Conservation (phyloP, 2,113 vertebrate genomes). For the Mola mola region DNA sequence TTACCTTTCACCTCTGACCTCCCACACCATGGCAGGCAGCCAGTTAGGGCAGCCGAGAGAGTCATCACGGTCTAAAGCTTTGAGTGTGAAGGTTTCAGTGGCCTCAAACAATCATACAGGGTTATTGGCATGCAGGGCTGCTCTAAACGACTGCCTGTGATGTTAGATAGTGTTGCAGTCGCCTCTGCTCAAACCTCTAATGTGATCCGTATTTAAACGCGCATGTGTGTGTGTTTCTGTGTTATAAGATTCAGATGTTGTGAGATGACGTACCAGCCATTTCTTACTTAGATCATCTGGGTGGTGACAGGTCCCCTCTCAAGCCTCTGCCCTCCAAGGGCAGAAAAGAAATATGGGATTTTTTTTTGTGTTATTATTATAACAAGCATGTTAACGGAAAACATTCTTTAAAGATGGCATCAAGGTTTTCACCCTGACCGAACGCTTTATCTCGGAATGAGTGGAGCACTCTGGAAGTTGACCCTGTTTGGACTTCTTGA, state of each 20-base stretch:
- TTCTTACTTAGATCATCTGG: constrained; percentile 66
- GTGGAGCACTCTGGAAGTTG: constrained; percentile 65
- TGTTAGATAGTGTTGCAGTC: constrained; percentile 30
- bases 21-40: constrained; percentile 50
- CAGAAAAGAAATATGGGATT: constrained; percentile 44
- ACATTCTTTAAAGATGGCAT: constrained; percentile 69
- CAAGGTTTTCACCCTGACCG: constrained; percentile 66
- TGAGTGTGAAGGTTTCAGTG: constrained; percentile 26
- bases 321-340: constrained; percentile 27
- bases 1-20: constrained; percentile 73
- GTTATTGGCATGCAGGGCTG: constrained; percentile 25
- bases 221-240: constrained; percentile 6
- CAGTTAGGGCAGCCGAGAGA: constrained; percentile 60
- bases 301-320: constrained; percentile 55
- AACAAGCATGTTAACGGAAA: constrained; percentile 59
- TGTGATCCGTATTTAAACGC: constrained; percentile 14
- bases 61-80: constrained; percentile 54
- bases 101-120: neutral
- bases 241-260: constrained; percentile 70
- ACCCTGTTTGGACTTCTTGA: constrained; percentile 65
- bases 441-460: constrained; percentile 69
- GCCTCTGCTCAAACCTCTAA: constrained; percentile 12
- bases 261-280: constrained; percentile 50
- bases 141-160: constrained; percentile 19
- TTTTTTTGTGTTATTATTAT: constrained; percentile 35